Conservation (phyloP, 1,140 invertebrate genomes). For the Muscidifurax raptorellus region DNA sequence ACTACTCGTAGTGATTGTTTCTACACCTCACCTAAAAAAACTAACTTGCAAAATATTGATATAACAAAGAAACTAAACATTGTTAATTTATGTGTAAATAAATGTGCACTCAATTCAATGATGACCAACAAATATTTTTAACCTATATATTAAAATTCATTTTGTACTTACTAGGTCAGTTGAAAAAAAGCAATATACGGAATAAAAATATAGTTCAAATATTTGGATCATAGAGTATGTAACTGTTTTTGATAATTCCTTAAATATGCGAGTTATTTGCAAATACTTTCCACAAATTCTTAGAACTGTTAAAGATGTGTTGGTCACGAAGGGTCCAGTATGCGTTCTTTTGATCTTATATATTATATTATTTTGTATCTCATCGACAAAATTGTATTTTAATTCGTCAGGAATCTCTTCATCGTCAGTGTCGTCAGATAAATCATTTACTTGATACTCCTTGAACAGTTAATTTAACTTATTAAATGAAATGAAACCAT, state of each 20-base stretch:
- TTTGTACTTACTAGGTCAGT: conserved; percentile 81
- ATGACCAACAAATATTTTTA: no score
- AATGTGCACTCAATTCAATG: no score
- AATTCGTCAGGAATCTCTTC: conserved; percentile 84
- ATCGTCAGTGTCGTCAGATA: conserved; percentile 86
- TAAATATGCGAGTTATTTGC: conserved; percentile 94
- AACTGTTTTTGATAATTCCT: conserved; percentile 94
- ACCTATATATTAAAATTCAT: no score
- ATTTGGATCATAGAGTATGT: conserved; percentile 93
- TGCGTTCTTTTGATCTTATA: conserved; percentile 73
- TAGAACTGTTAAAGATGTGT: conserved; percentile 94
- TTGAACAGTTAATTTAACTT: background rate
- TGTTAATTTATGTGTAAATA: no score
- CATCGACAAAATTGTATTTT: conserved; percentile 82
- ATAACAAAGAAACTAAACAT: no score
- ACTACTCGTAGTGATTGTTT: no score
- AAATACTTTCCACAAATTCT: conserved; percentile 94
- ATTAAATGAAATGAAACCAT: no score
- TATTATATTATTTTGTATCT: conserved; percentile 66
- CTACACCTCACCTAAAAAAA: no score
- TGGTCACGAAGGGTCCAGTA: conserved; percentile 84
- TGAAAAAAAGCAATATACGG: conserved; percentile 93
- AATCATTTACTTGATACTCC: conserved; percentile 74
- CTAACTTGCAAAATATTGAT: no score
- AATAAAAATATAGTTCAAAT: conserved; percentile 96